Evolutionary conservation across 2,888 invertebrate genomes (phyloP).

Genomic region (Iphiclides podalirius): DNA sequence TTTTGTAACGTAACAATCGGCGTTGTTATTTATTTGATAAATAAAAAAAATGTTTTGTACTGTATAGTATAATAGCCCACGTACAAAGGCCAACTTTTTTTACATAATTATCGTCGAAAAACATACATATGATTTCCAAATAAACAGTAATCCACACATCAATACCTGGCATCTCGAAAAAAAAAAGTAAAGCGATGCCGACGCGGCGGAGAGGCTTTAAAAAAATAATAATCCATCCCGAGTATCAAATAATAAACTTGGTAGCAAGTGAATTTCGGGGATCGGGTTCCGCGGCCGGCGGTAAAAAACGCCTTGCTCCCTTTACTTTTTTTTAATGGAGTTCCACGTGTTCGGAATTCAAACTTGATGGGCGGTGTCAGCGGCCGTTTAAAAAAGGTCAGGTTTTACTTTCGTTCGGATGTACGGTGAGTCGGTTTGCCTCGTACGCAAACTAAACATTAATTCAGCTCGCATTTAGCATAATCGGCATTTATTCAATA

Average conservation of each 20-base stretch:
- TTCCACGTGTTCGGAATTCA: conserved; percentile 65
- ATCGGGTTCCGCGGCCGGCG: conserved; percentile 67
- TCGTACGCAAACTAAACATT: no score
- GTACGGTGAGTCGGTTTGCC: conserved; percentile 24
- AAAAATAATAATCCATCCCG: conserved; percentile 63
- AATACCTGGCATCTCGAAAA: conserved; percentile 49
- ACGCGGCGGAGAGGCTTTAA: conserved; percentile 47
- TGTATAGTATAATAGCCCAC: no score
- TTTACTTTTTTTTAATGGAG: conserved; percentile 50
- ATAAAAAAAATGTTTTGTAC: no score
- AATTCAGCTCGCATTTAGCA: no score
- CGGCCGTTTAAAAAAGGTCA: conserved; percentile 56
- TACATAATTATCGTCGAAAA: conserved; percentile 27
- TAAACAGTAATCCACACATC: conserved; percentile 56
- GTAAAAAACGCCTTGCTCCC: conserved; percentile 51
- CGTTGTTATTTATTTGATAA: no score
- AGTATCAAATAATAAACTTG: conserved; percentile 80
- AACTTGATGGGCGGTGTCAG: conserved; percentile 70
- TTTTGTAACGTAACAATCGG: no score
- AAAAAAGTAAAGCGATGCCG: conserved; percentile 67
- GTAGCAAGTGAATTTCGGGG: conserved; percentile 78
- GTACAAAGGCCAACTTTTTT: background rate
- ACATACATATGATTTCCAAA: conserved; percentile 47
- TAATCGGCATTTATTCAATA: no score
- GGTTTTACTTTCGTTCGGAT: conserved; percentile 56